Evolutionary conservation across 2,888 invertebrate genomes (phyloP).

Genomic region (Polydrusus pterygomalis): DNA sequence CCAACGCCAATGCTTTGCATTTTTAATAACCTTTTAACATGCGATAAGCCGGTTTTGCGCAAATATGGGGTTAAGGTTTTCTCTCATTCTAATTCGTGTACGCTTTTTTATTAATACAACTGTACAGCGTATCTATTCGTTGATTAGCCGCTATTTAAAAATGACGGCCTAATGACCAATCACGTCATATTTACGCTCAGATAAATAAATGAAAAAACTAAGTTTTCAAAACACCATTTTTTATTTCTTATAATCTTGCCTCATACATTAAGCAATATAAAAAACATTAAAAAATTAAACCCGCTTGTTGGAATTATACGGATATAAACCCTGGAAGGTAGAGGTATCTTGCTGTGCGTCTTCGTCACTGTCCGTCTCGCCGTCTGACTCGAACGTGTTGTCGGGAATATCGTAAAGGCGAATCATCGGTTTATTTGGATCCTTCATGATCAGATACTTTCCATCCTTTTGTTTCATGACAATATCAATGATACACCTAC

Average conservation of each 20-base stretch:
- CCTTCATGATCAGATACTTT: conserved; percentile 98
- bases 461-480: conserved; percentile 98
- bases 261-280: conserved; percentile 7
- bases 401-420: conserved; percentile 98
- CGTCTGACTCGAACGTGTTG: conserved; percentile 98
- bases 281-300: not conserved
- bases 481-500: conserved; percentile 92
- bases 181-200: no score
- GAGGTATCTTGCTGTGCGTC: conserved; percentile 73
- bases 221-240: not conserved
- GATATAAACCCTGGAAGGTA: conserved; percentile 63
- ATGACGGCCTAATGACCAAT: no score
- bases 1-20: no score
- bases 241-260: not conserved
- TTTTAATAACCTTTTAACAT: no score
- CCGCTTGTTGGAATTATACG: conserved; percentile 41
- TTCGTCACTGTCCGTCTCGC: conserved; percentile 91
- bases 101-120: no score
- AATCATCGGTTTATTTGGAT: conserved; percentile 98
- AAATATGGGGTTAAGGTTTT: no score
- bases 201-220: no score
- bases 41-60: no score
- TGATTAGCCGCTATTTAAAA: no score
- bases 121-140: no score
- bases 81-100: no score